Conservation (phyloP, 2,888 invertebrate genomes). For the Hybos culiciformis region DNA sequence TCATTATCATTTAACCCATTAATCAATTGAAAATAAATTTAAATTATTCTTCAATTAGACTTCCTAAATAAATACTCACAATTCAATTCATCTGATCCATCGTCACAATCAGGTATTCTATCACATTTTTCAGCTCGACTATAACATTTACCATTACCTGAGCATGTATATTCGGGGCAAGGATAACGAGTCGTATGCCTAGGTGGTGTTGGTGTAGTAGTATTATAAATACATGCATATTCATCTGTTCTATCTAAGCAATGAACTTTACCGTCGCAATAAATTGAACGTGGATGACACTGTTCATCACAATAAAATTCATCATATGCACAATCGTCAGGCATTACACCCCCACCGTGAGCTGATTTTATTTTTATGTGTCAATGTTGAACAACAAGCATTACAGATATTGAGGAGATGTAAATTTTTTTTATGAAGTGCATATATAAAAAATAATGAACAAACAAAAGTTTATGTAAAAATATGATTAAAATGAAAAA, state of each 20-base stretch:
- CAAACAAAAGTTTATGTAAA: no score
- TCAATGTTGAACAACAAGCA: no score
- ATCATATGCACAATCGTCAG: conserved; percentile 25
- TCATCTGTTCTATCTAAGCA: conserved; percentile 52
- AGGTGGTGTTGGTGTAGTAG: conserved; percentile 5
- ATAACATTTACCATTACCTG: conserved; percentile 38
- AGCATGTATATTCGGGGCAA: conserved; percentile 41
- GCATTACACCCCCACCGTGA: no score
- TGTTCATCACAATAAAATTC: conserved; percentile 44
- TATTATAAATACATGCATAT: conserved; percentile 20
- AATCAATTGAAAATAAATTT: not conserved
- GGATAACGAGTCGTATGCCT: conserved; percentile 16
- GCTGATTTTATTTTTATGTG: no score
- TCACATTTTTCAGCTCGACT: conserved; percentile 40
- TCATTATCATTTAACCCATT: not conserved
- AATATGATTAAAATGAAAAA: no score
- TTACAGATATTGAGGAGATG: no score
- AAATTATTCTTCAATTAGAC: not conserved
- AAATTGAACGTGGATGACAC: conserved; percentile 45
- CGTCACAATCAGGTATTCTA: conserved; percentile 40
- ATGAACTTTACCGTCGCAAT: conserved; percentile 47
- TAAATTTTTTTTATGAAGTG: no score
- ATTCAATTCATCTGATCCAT: conserved; percentile 44
- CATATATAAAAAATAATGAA: no score
- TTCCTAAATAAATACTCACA: no score